These are phyloP conservation scores for Ennomos fuscantarius DNA, from an alignment of 2,888 invertebrate species.

Conservation along the genomic window DNA sequence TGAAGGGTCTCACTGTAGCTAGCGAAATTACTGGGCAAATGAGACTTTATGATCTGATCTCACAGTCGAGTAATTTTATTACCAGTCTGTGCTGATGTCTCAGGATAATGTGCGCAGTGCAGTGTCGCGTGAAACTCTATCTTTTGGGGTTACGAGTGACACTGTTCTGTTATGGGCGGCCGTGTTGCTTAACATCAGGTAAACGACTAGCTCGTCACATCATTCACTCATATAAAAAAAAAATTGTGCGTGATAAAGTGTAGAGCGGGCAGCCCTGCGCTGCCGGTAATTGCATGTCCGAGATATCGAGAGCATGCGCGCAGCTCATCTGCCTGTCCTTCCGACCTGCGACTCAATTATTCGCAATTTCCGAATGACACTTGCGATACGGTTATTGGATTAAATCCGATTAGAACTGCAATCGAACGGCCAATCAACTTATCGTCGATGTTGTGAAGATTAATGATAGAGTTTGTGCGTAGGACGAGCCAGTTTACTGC, in stretches of 20 bases:
- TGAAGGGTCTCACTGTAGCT: too few relatives aligned
- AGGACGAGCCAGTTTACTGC: slow-evolving; percentile 13
- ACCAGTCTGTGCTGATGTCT: too few relatives aligned
- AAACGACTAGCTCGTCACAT: too few relatives aligned
- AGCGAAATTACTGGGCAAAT: too few relatives aligned
- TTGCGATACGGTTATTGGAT: slow-evolving; percentile 50
- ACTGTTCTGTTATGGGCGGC: too few relatives aligned
- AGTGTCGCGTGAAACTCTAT: too few relatives aligned
- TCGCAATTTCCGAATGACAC: slow-evolving; percentile 74
- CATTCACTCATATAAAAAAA: too few relatives aligned
- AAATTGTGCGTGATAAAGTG: slow-evolving; percentile 24
- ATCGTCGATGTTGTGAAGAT: slow-evolving; percentile 34
- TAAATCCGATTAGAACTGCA: slow-evolving; percentile 39
- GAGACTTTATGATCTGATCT: too few relatives aligned
- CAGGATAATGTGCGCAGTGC: too few relatives aligned
- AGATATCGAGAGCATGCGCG: slow-evolving; percentile 50
- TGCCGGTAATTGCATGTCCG: slow-evolving; percentile 59
- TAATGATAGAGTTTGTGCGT: slow-evolving; percentile 21
- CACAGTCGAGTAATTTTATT: too few relatives aligned
- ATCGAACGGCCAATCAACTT: slow-evolving; percentile 39
- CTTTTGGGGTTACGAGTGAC: too few relatives aligned
- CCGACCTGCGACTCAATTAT: slow-evolving; percentile 66
- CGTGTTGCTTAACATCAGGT: too few relatives aligned
- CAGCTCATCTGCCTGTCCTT: slow-evolving; percentile 45
- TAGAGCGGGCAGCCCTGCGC: slow-evolving; percentile 47